These are phyloP conservation scores for Diabrotica balteata DNA, from an alignment of 2,888 invertebrate species.

Conservation along the genomic window DNA sequence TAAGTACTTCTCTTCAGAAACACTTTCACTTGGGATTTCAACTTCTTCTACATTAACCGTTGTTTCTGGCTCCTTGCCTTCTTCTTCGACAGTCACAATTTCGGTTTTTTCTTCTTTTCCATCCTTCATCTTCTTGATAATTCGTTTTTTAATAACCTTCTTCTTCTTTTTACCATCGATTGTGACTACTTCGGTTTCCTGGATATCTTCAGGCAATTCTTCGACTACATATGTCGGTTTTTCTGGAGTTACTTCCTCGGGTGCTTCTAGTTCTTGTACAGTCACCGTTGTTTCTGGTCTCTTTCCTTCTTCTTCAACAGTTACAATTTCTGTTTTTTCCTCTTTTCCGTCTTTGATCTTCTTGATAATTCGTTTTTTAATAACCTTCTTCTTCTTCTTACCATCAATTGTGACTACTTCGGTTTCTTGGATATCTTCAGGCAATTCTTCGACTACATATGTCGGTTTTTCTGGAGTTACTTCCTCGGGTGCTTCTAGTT, in stretches of 20 bases:
- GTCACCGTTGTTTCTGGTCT: slow-evolving; percentile 56
- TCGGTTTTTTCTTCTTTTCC: slow-evolving; percentile 54
- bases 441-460: slow-evolving; percentile 35
- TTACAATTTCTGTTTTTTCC: slow-evolving; percentile 49
- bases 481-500: slow-evolving; percentile 51
- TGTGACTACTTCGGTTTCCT: slow-evolving; percentile 49
- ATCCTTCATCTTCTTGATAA: slow-evolving; percentile 50
- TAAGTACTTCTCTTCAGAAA: slow-evolving; percentile 38
- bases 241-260: slow-evolving; percentile 11
- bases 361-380: slow-evolving; percentile 46
- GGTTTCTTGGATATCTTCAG: slow-evolving; percentile 45
- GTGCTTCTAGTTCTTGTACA: slow-evolving; percentile 50
- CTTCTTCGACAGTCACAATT: slow-evolving; percentile 53
- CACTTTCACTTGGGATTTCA: slow-evolving; percentile 19
- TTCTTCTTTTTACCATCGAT: slow-evolving; percentile 39
- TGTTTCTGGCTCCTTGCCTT: slow-evolving; percentile 47
- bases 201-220: slow-evolving; percentile 51
- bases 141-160: slow-evolving; percentile 58
- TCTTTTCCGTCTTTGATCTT: slow-evolving; percentile 49
- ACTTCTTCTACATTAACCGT: slow-evolving; percentile 46
- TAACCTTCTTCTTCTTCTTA: slow-evolving; percentile 49
- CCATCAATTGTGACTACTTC: slow-evolving; percentile 53
- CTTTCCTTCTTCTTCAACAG: slow-evolving; percentile 55
- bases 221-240: slow-evolving; percentile 13
- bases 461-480: slow-evolving; percentile 18